These are phyloP conservation scores for Sparidentex hasta DNA, from an alignment of 2,797 vertebrate genomes.

Conservation along the genomic window DNA sequence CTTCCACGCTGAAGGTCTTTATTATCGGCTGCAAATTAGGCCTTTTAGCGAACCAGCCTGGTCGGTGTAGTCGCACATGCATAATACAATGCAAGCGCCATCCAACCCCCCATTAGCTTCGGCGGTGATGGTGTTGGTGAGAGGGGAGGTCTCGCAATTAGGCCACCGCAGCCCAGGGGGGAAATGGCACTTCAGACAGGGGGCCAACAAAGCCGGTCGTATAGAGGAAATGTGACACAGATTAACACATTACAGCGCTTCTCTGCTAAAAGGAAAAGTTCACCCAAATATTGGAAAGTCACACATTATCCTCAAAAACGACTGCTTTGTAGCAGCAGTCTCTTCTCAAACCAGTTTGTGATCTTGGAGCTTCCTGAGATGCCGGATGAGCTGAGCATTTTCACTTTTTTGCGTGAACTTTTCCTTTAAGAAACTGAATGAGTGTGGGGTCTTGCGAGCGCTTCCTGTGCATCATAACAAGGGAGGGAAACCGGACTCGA, in stretches of 20 bases:
- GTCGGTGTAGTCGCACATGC: conserved; percentile 34
- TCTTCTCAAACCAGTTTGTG: no score
- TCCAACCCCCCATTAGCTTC: conserved; percentile 49
- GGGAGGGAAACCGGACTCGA: conserved; percentile 31
- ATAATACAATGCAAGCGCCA: conserved; percentile 50
- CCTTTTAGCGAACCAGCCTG: conserved; percentile 58
- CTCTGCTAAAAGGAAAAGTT: no score
- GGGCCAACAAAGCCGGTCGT: conserved; percentile 55
- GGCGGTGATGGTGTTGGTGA: not conserved
- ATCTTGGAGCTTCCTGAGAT: no score
- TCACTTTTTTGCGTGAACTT: no score
- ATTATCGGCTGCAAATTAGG: conserved; percentile 38
- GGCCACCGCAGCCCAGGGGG: conserved; percentile 58
- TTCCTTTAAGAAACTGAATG: not conserved
- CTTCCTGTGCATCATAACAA: conserved; percentile 44
- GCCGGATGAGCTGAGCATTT: no score
- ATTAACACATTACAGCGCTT: conserved; percentile 54
- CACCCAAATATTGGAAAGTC: no score
- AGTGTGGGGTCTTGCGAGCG: not conserved
- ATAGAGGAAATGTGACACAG: conserved; percentile 54
- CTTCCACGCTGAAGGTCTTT: not conserved
- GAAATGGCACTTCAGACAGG: conserved; percentile 58
- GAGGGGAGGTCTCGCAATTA: conserved; percentile 49
- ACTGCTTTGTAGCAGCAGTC: no score
- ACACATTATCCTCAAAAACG: no score